These are phyloP conservation scores for Thysanoteuthis rhombus DNA, from an alignment of 2,888 invertebrate species.

Conservation along the genomic window DNA sequence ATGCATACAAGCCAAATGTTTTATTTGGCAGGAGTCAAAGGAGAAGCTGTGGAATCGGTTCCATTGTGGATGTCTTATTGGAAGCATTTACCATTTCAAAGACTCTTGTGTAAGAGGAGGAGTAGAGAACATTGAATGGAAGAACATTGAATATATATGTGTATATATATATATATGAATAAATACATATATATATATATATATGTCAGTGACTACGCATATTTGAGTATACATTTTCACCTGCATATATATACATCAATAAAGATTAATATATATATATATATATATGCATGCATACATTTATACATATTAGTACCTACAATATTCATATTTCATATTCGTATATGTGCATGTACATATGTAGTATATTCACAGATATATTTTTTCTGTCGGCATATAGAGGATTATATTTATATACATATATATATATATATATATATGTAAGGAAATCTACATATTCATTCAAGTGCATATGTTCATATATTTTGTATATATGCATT, in stretches of 20 bases:
- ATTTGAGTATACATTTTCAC: neutral
- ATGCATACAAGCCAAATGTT: neutral
- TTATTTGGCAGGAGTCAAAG: neutral
- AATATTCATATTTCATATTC: too few species aligned
- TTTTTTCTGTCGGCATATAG: too few species aligned
- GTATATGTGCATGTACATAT: too few species aligned
- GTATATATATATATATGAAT: too few species aligned
- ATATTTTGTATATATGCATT: too few species aligned
- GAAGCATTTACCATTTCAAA: constrained; percentile 1
- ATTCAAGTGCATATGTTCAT: too few species aligned
- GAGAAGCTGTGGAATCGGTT: neutral
- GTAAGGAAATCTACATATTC: too few species aligned
- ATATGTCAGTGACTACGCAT: too few species aligned
- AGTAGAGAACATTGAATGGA: neutral
- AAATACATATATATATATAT: neutral
- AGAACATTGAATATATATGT: neutral
- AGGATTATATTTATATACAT: too few species aligned
- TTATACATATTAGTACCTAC: neutral
- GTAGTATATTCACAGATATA: too few species aligned
- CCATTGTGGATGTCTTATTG: neutral
- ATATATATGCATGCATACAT: neutral
- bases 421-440: too few species aligned
- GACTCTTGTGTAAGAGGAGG: neutral
- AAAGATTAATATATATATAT: neutral
- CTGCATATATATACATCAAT: too few species aligned